Percentiles rank a stretch among this genome's conserved stretches.
Conservation (phyloP, 2,113 vertebrate species). For the Gallinago jamesoni region DNA sequence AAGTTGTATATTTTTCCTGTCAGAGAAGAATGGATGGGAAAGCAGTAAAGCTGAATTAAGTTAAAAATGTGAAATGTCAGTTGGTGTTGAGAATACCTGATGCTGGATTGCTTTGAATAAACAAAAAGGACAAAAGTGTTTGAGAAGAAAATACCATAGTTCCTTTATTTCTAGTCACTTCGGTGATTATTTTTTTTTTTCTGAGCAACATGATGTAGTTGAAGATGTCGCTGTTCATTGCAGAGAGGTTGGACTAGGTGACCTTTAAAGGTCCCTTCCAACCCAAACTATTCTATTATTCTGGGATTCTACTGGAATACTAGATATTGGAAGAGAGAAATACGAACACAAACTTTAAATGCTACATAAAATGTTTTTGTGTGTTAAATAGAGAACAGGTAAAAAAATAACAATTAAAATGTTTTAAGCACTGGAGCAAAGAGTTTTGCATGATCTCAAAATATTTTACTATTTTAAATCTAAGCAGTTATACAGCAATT, state of each 20-base stretch:
- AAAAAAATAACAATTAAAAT: background rate
- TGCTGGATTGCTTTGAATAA: background rate
- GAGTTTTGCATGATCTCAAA: background rate
- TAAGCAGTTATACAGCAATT: background rate
- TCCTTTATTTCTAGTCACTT: background rate
- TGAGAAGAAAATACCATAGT: background rate
- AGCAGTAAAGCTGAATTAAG: constrained; percentile 60
- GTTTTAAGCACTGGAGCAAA: background rate
- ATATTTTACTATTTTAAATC: background rate
- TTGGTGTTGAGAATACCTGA: background rate
- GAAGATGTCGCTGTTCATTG: background rate
- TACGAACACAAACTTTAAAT: background rate
- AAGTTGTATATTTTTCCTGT: constrained; percentile 38
- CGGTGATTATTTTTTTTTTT: background rate
- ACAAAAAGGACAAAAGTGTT: background rate
- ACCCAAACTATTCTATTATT: background rate
- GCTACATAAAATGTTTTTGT: background rate
- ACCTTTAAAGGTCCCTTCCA: background rate
- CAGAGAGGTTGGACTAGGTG: background rate
- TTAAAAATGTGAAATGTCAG: constrained; percentile 58
- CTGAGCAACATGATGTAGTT: background rate
- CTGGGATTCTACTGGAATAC: background rate
- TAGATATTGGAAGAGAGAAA: background rate
- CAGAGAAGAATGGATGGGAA: constrained; percentile 32
- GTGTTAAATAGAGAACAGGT: background rate